These are phyloP conservation scores for Drosophila acutilabella DNA, from an alignment of 2,888 invertebrate species.

Conservation along the genomic window DNA sequence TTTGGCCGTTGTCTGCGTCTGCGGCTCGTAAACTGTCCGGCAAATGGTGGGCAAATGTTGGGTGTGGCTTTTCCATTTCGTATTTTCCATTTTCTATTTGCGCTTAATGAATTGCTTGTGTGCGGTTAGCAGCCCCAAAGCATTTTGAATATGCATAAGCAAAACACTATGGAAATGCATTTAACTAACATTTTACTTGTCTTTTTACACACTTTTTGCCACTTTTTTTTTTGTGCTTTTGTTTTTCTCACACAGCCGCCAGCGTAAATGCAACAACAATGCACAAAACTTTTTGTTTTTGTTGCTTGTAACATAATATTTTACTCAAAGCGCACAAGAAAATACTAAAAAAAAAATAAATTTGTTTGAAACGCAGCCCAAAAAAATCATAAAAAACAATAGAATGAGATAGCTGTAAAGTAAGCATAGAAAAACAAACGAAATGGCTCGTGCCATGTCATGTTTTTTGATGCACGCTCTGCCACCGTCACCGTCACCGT, in stretches of 20 bases:
- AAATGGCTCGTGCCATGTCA: conserved; percentile 78
- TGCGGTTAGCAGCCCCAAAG: conserved; percentile 48
- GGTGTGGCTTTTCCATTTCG: conserved; percentile 50
- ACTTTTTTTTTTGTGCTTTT: neutral
- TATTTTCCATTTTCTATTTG: conserved; percentile 57
- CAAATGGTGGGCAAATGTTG: neutral
- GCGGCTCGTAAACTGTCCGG: conserved; percentile 75
- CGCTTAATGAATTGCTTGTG: conserved; percentile 78
- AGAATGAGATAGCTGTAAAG: conserved; percentile 34
- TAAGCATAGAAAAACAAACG: conserved; percentile 65
- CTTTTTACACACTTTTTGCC: conserved; percentile 36
- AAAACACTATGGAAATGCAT: conserved; percentile 65
- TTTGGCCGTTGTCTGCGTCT: conserved; percentile 68
- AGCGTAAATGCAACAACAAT: conserved; percentile 52
- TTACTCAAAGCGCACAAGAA: conserved; percentile 71
- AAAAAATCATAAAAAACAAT: conserved; percentile 11
- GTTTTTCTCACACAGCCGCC: conserved; percentile 37
- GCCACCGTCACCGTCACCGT: too few relatives aligned
- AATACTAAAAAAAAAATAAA: conserved; percentile 39
- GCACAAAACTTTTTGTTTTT: conserved; percentile 57
- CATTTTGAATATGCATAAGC: conserved; percentile 72
- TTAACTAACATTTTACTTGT: conserved; percentile 66
- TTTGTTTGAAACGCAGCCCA: conserved; percentile 57
- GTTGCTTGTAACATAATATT: conserved; percentile 72
- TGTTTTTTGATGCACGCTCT: conserved; percentile 70